Evolutionary conservation across 2,888 invertebrate species (phyloP).

Genomic region (Boloria selene): DNA sequence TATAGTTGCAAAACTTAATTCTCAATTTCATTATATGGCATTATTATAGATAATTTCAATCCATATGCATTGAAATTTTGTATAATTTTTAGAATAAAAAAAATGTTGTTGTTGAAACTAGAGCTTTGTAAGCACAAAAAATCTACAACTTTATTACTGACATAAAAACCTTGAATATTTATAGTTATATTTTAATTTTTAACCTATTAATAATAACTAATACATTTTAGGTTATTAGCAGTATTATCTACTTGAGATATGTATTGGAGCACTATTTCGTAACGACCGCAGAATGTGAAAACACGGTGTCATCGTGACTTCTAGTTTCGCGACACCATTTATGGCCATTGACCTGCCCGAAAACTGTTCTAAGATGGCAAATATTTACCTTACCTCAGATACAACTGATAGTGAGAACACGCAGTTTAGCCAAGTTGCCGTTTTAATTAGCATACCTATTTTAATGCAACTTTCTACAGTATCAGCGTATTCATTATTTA

Average conservation of each 20-base stretch:
- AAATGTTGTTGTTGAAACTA: too few species aligned
- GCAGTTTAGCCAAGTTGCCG: slow-evolving; percentile 14
- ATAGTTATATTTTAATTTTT: too few species aligned
- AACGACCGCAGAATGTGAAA: slow-evolving; percentile 43
- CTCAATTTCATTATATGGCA: too few species aligned
- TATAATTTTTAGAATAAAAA: too few species aligned
- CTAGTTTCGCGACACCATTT: slow-evolving; percentile 57
- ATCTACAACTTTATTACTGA: too few species aligned
- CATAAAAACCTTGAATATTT: too few species aligned
- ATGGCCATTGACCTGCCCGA: slow-evolving; percentile 57
- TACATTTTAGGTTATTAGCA: background rate
- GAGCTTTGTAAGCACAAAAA: too few species aligned
- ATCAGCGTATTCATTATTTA: too few species aligned
- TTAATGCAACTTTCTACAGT: background rate
- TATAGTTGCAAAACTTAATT: too few species aligned
- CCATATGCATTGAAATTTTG: too few species aligned
- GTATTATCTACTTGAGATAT: slow-evolving; percentile 29
- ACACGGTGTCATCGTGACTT: slow-evolving; percentile 57
- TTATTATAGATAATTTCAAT: too few species aligned
- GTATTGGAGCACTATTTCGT: slow-evolving; percentile 31
- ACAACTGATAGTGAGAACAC: slow-evolving; percentile 8
- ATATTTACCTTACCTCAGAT: slow-evolving; percentile 43
- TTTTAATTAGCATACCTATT: slow-evolving; percentile 14
- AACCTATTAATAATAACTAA: too few species aligned
- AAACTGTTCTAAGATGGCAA: slow-evolving; percentile 52